Evolutionary conservation across 2,113 vertebrate genomes (phyloP).

Genomic region (Thoracochromis brauschi): DNA sequence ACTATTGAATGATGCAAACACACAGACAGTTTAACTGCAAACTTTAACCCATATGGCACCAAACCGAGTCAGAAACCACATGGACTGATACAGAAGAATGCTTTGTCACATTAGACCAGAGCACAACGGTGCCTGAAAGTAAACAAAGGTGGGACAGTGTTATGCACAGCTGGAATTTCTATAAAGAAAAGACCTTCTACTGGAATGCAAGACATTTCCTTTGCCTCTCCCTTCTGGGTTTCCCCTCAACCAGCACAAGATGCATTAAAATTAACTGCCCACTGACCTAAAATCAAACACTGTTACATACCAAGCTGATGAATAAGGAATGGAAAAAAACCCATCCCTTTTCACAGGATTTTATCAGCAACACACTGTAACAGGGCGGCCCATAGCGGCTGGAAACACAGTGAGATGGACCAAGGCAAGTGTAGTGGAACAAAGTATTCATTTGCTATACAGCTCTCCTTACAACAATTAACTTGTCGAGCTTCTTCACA

Average conservation of each 20-base stretch:
- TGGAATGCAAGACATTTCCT: not conserved
- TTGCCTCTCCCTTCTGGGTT: not conserved
- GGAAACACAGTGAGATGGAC: too few relatives aligned
- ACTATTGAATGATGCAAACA: not conserved
- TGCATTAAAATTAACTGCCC: not conserved
- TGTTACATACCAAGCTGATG: not conserved
- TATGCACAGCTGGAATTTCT: not conserved
- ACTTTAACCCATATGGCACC: not conserved
- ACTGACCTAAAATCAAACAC: not conserved
- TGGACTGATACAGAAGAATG: not conserved
- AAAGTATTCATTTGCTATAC: too few relatives aligned
- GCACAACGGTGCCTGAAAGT: not conserved
- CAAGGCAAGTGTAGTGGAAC: too few relatives aligned
- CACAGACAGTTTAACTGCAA: not conserved
- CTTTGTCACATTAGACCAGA: not conserved
- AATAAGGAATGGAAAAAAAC: not conserved
- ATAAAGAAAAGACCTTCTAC: not conserved
- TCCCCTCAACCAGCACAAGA: not conserved
- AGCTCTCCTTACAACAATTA: too few relatives aligned
- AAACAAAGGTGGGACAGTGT: not conserved
- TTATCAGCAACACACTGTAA: not conserved
- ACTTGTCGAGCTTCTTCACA: too few relatives aligned
- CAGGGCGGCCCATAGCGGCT: too few relatives aligned
- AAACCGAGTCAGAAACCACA: not conserved
- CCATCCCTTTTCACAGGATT: not conserved